Base-by-base conservation (phyloP, 2,113 vertebrate genomes). In the Chaetops frenatus region DNA sequence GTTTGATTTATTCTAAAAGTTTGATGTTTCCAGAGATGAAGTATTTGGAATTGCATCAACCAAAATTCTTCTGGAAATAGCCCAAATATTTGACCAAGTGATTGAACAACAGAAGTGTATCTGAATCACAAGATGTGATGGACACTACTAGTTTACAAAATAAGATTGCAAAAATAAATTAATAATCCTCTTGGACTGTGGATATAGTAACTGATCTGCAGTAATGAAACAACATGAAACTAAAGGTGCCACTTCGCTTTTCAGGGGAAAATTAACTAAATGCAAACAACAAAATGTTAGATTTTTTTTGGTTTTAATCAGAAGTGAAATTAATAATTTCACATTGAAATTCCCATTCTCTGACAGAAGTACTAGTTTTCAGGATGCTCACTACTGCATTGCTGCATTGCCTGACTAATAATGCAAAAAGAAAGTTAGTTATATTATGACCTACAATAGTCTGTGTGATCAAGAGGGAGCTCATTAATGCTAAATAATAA, bases 331-430 rank as follows among this genome's bases (percentile, higher is more conserved):
- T 56, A 60, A 31, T 44, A 40, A 64, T 65, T 92, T 92, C 18
- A 66, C 6, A 36, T 6, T 36, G 40, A 86, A 72, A 50, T 82
- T 76, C 40, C 22, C 9, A 6, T 51, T 81, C 25, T 62, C 38
- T 81, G 53, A 45, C 28, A 57, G 19, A 73, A 72, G 6, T 21
- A 86, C 12, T 77, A 17, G 22, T 62, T 86, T 86, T 73, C 53
- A 35, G 36, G 16, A 48, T 80, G 15, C 9, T 60, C 0, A 0
- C 11, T 92, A n/a, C n/a, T n/a, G n/a, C n/a, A n/a, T n/a, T n/a
- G 27, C 29, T 86, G 62, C 16, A 47, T 16, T 67, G 38, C 6
- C 70, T 87, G 20, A n/a, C 12, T 40, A 79, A 29, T 6, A 80
- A 19, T 17, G 8, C 10, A 79, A 58, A 82, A 81, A 36, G 3